Base-by-base conservation (phyloP, 2,113 vertebrate genomes). In the Proteles cristata region DNA sequence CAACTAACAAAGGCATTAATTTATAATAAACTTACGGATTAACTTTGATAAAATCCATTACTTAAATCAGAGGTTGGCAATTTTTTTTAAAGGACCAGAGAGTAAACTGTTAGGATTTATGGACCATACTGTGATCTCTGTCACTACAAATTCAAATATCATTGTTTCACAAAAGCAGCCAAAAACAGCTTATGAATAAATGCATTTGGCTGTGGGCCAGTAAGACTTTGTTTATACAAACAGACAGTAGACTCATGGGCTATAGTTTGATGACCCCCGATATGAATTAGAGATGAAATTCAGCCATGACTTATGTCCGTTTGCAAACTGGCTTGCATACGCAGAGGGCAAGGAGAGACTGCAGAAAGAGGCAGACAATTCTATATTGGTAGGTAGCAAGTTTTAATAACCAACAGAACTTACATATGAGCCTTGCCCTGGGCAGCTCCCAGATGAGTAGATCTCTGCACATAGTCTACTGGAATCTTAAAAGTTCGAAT, bases 211-310 rank as follows among this genome's bases (percentile, higher is more conserved):
- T 87, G 8, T 89, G 43, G 73, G 25, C 10, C 25, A 73, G 61
- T 28, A 80, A 91, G 79, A 58, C 7, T 84, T 73, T 65, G 55
- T 88, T 92, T 90, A 43, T 28, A 68, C 88, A 93, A 93, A 79
- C 11, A 91, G 8, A 39, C 12, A 17, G 4, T 35, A 66, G 33
- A 28, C 19, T 12, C 28, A 31, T 68, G 45, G 23, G 1, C 43
- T 91, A 0, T n/a, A 68, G 53, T 61, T 45, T 50, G 39, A 21
- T 39, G 33, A 71, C 6, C 3, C 31, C 21, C 10, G 8, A n/a
- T 61, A 61, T 80, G 53, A 79, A 86, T 76, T n/a, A 87, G 11
- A 87, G 19, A n/a, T 87, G 39, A 74, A 69, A 63, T 3, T 35
- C 65, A 88, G 33, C 17, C 69, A 66, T 3, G 1, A 9, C 81